Evolutionary conservation across 1,140 invertebrate species (phyloP), one percentile per base, ranked within the genome.

Genomic region (Hormaphis cornu): DNA sequence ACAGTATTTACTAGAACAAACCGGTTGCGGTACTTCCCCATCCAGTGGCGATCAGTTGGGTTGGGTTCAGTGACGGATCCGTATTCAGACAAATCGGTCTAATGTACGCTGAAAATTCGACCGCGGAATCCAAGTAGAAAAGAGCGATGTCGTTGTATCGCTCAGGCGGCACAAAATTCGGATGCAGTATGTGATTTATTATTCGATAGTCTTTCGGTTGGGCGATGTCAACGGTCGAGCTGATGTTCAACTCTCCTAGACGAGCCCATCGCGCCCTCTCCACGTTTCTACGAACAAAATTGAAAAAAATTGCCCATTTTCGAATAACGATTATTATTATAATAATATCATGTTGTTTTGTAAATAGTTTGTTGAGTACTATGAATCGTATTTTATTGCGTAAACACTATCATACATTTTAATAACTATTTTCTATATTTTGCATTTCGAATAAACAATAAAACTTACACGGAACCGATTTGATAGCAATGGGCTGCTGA

Each of bases 111-210:
- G 75, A 78, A n/a, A 86, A 78, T 3, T 73, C 73, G 10, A 82
- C 80, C n/a, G 73, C 56, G 42, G 70, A 73, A 2, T 78, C 76
- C 9, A 87, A 74, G 73, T 81, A 78, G 1, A 87, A 69, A 1
- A 87, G 71, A 6, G 81, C 85, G 50, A 88, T 86, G 70, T 89
- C 87, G 71, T 84, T 78, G 70, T 87, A 52, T 12, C 2, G 85
- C 66, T 81, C 54, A 7, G 24, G 14, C 1, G 76, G 59, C 30
- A 71, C 71, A 71, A 81, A 83, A 8, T 79, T 59, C 0, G 81
- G 82, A 77, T 83, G 82, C n/a, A 73, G 72, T 12, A 78, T 77
- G 7, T 46, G 66, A 44, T 73, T 73, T 8, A 72, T 56, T 9
- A 83, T 79, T 35, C 52, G 12, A 30, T 74, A 74, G 48, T 75